Conservation (phyloP, 2,797 vertebrate genomes). For the Sebastes taczanowskii region DNA sequence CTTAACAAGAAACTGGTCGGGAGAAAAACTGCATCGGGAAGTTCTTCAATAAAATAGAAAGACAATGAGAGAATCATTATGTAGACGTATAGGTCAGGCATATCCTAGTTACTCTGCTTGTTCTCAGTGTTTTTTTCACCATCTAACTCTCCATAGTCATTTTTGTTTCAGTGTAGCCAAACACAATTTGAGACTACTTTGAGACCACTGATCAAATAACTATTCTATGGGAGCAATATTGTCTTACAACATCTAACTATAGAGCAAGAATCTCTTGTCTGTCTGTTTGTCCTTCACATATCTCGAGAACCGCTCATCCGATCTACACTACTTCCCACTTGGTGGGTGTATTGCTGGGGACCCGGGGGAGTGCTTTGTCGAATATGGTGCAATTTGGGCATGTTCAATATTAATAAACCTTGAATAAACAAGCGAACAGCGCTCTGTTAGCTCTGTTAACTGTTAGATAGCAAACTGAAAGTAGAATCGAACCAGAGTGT, state of each 20-base stretch:
- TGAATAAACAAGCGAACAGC: too few species aligned
- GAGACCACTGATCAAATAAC: background rate
- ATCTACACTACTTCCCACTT: too few species aligned
- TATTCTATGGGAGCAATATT: background rate
- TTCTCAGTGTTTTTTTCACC: background rate
- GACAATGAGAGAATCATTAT: background rate
- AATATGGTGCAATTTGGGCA: too few species aligned
- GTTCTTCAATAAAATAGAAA: background rate
- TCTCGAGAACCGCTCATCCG: too few species aligned
- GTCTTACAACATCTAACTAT: background rate
- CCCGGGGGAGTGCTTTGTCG: too few species aligned
- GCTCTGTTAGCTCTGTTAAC: too few species aligned
- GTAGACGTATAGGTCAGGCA: background rate
- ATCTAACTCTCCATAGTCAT: background rate
- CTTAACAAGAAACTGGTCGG: conserved; percentile 5
- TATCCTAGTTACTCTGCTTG: background rate
- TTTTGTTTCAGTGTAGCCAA: background rate
- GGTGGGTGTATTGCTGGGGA: too few species aligned
- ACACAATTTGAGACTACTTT: background rate
- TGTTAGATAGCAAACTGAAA: too few species aligned
- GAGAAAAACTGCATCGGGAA: conserved; percentile 3
- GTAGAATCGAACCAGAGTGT: background rate
- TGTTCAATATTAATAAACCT: too few species aligned
- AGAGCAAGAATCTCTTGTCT: too few species aligned
- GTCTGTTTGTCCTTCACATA: too few species aligned